Base-by-base conservation (phyloP, 2,113 vertebrate species). In the Ophiodon elongatus region DNA sequence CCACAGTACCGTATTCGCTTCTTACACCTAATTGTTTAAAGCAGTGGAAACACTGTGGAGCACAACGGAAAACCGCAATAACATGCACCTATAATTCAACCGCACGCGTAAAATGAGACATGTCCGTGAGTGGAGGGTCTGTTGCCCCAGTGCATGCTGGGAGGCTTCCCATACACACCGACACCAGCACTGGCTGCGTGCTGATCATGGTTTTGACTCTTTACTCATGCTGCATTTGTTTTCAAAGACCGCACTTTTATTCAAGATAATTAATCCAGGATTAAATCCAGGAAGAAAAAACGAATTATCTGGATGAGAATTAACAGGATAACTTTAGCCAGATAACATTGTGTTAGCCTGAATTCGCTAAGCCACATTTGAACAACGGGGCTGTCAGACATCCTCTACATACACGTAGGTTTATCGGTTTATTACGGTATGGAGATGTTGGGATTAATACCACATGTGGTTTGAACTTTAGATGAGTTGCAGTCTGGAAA, bases 381-480 rank as follows among this genome's bases (percentile, higher is more conserved):
- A 45, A 69, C 37, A 11, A 31, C 33, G 19, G 31, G 8, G 63
- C 45, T 77, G 17, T 39, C 71, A 45, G 57, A 47, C 29, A 47
- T n/a, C 21, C 11, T n/a, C 21, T 15, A 19, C 5, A 0, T 23
- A 37, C n/a, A 23, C 5, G 19, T 13, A 8, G 4, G 10, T 56
- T 31, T 31, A 50, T 50, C 47, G 50, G 21, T 43, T 75, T 52
- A 52, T 56, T 56, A 41, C 1, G 68, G 69, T 52, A 70, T 17
- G 43, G 15, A 63, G n/a, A 82, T 71, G 41, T 63, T n/a, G n/a
- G n/a, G 39, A 66, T 69, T 54, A 52, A 72, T n/a, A 77, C 25
- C 15, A 17, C 9, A 68, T 79, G 52, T 23, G 29, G 43, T 64
- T 80, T 31, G 21, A 77, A 79, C 62, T 31, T 35, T 11, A 33